phyloP scores from a whole-genome alignment of 1,140 invertebrate genomes.

The Apolygus lucorum region DNA sequence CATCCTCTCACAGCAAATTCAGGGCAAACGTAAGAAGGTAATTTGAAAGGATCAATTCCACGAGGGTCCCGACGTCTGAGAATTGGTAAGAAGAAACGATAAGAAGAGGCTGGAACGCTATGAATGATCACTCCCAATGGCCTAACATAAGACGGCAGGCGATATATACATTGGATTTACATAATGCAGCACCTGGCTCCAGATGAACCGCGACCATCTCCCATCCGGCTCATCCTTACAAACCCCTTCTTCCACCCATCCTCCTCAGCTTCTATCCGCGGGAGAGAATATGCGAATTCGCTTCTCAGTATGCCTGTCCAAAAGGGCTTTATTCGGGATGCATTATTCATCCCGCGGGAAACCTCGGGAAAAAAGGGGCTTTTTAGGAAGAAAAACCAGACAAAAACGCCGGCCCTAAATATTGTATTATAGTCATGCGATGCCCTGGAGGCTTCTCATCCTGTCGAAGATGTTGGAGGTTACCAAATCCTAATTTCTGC shows the following conservation, averaged over 20 bases:
- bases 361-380: not conserved
- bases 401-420: constrained; percentile 10
- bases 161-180: constrained; percentile 15
- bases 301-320: constrained; percentile 8
- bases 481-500: not conserved
- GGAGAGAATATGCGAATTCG: constrained; percentile 10
- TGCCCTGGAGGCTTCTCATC: no score
- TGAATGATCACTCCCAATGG: constrained; percentile 16
- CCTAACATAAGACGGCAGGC: constrained; percentile 7
- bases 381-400: constrained; percentile 13
- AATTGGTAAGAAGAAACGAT: no score
- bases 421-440: not conserved
- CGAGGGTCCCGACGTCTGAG: no score
- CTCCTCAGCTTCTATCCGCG: not conserved
- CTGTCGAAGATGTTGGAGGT: not conserved
- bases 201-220: constrained; percentile 8
- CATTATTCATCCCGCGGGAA: constrained; percentile 7
- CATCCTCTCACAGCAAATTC: no score
- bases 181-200: constrained; percentile 13
- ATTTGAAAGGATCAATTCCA: no score
- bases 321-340: constrained; percentile 13
- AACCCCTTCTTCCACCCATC: not conserved
- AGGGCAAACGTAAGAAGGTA: no score
- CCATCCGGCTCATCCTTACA: not conserved
- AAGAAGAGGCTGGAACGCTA: no score